Percentiles rank a stretch among this genome's conserved stretches.
Evolutionary conservation across 2,797 vertebrate genomes (phyloP).

Genomic region (Champsocephalus gunnari): DNA sequence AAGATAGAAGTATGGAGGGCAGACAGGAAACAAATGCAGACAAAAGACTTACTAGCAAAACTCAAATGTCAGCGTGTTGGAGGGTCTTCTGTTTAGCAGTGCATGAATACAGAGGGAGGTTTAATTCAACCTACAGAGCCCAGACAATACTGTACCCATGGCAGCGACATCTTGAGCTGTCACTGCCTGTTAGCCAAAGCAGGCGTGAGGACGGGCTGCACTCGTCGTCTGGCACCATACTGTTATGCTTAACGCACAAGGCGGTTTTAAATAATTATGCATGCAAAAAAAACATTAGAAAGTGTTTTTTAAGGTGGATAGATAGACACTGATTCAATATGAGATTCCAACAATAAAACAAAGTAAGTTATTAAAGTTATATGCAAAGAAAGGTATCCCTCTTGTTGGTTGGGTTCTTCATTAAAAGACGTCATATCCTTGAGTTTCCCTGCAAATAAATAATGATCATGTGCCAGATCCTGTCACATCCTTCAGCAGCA

Average conservation of each 20-base stretch:
- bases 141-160: conserved; percentile 70
- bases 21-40: conserved; percentile 18
- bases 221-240: conserved; percentile 50
- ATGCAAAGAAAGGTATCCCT: not conserved
- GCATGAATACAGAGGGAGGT: conserved; percentile 55
- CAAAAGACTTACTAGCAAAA: conserved; percentile 26
- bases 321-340: not conserved
- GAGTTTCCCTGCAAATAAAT: not conserved
- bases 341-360: not conserved
- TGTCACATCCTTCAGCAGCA: conserved; percentile 14
- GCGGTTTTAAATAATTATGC: conserved; percentile 1
- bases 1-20: not conserved
- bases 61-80: conserved; percentile 31
- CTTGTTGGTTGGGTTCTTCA: not conserved
- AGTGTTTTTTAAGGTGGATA: conserved; percentile 8
- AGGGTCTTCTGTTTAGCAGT: conserved; percentile 56
- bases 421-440: not conserved
- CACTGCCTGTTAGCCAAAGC: conserved; percentile 75
- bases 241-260: conserved; percentile 43
- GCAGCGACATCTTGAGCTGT: conserved; percentile 77
- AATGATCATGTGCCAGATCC: conserved; percentile 8
- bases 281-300: conserved; percentile 3
- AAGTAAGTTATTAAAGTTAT: conserved; percentile 13
- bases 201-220: conserved; percentile 44
- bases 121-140: conserved; percentile 54